These are phyloP conservation scores for Graphium colonna DNA, from an alignment of 2,888 invertebrate species.

Conservation along the genomic window DNA sequence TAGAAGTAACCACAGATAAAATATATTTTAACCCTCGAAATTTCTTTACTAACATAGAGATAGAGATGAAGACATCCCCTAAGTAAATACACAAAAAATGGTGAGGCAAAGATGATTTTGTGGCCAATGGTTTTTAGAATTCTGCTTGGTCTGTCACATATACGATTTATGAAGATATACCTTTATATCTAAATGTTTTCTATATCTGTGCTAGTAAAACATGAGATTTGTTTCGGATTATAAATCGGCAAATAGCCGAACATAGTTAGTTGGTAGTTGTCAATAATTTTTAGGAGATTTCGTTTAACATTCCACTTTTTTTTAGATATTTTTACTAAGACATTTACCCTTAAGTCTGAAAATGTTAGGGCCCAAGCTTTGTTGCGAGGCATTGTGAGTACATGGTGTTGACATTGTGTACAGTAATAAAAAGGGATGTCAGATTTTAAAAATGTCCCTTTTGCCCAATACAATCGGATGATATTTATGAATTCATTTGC, in stretches of 20 bases:
- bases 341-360: conserved; percentile 34
- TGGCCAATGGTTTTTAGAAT: no score
- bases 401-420: conserved; percentile 1
- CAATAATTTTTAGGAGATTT: conserved; percentile 44
- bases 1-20: background rate
- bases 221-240: conserved; percentile 7
- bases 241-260: background rate
- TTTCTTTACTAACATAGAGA: background rate
- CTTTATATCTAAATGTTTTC: no score
- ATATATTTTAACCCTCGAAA: background rate
- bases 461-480: no score
- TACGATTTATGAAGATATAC: no score
- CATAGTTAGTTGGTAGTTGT: conserved; percentile 20
- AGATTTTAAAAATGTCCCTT: background rate
- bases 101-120: no score
- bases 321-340: conserved; percentile 33
- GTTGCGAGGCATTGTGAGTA: conserved; percentile 2
- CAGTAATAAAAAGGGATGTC: conserved; percentile 10
- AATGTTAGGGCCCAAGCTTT: conserved; percentile 28
- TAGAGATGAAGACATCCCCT: no score
- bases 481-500: background rate
- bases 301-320: conserved; percentile 45
- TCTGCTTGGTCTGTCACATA: no score
- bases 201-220: background rate
- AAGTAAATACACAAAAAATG: background rate